These are phyloP conservation scores for Auanema freiburgensis DNA, from an alignment of 2,888 invertebrate species.

Conservation along the genomic window DNA sequence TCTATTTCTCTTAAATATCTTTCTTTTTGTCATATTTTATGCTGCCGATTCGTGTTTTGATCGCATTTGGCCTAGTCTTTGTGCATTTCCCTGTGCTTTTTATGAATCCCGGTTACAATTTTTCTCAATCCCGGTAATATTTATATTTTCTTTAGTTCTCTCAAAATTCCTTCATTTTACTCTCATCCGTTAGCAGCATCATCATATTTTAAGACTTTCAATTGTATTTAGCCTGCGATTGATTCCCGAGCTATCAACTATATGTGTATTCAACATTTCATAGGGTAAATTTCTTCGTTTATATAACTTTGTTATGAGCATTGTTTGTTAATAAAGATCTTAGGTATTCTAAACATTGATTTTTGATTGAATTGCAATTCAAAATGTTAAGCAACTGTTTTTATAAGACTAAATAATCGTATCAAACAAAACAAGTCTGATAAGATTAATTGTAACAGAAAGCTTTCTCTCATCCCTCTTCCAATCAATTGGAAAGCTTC, in stretches of 20 bases:
- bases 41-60: slow-evolving; percentile 2
- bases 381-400: no score
- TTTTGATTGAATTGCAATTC: no score
- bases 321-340: slow-evolving; percentile 3
- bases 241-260: neutral
- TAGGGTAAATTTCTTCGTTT: slow-evolving; percentile 3
- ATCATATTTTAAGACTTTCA: neutral
- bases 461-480: neutral
- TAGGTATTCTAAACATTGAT: neutral
- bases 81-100: neutral
- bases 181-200: neutral
- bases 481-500: neutral
- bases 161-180: no score
- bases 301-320: neutral
- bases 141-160: neutral
- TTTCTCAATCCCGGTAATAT: slow-evolving; percentile 1
- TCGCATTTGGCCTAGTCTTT: slow-evolving; percentile 3
- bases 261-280: neutral
- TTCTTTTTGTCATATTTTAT: no score
- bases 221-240: neutral
- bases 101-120: neutral
- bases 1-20: no score
- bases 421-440: no score
- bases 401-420: no score
- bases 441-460: neutral